Evolutionary conservation across 1,140 invertebrate species (phyloP).

Genomic region (Oryzaephilus surinamensis): DNA sequence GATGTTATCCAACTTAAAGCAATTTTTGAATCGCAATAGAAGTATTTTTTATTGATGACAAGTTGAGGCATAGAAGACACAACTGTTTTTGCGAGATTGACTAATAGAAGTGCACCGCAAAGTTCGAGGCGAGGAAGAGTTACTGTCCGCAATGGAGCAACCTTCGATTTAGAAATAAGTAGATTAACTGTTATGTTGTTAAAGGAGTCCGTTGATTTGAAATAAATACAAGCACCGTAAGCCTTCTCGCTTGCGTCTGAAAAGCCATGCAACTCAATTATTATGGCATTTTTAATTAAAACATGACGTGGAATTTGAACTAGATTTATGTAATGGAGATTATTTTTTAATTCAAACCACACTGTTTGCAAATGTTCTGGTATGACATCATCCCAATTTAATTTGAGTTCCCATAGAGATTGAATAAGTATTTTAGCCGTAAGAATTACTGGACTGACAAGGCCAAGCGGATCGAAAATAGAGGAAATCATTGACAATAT

Average conservation of each 20-base stretch:
- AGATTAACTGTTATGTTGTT: not conserved
- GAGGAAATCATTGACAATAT: conserved; percentile 20
- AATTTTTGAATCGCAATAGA: not conserved
- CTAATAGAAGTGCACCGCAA: conserved; percentile 29
- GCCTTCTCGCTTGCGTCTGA: conserved; percentile 23
- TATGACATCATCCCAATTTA: conserved; percentile 34
- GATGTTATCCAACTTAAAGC: conserved; percentile 17
- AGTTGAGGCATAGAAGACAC: conserved; percentile 1
- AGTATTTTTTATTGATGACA: not conserved
- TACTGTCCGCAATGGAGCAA: conserved; percentile 31
- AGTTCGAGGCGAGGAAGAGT: conserved; percentile 37
- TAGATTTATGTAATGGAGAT: not conserved
- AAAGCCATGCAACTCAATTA: conserved; percentile 7
- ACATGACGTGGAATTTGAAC: conserved; percentile 1
- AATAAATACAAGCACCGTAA: conserved; percentile 26
- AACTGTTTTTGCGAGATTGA: conserved; percentile 7
- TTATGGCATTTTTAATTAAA: not conserved
- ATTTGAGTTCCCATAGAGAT: conserved; percentile 26
- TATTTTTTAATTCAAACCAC: not conserved
- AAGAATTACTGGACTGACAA: conserved; percentile 28
- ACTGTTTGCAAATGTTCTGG: conserved; percentile 4
- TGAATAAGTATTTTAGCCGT: conserved; percentile 35
- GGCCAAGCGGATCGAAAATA: conserved; percentile 19
- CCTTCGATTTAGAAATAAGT: conserved; percentile 30
- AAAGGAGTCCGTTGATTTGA: not conserved